A percentile compares a stretch with the other conserved stretches of the same genome.
Conservation (phyloP, 2,888 invertebrate genomes). For the Portevinia maculata region DNA sequence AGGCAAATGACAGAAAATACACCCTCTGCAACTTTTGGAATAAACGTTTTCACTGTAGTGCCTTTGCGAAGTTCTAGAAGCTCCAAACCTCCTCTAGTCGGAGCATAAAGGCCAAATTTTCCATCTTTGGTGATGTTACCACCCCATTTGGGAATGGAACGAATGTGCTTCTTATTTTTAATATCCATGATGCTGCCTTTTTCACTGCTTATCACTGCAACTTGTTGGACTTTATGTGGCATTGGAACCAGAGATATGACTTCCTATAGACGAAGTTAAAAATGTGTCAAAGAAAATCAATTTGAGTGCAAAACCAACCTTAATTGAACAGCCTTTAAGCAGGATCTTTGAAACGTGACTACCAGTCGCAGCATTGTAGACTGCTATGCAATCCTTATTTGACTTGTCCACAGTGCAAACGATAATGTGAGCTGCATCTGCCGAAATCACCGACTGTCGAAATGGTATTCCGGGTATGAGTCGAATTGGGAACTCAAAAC, state of each 20-base stretch:
- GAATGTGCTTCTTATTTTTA: conserved; percentile 92
- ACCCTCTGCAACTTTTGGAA: conserved; percentile 97
- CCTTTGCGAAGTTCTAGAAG: conserved; percentile 96
- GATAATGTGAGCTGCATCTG: conserved; percentile 90
- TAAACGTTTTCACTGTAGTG: conserved; percentile 93
- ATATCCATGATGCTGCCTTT: conserved; percentile 96
- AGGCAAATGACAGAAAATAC: conserved; percentile 97
- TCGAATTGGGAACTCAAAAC: conserved; percentile 91
- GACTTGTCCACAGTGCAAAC: conserved; percentile 92
- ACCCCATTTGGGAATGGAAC: conserved; percentile 95
- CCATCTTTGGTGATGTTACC: conserved; percentile 94
- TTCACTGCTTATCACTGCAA: conserved; percentile 94
- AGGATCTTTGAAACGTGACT: conserved; percentile 84
- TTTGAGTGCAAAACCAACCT: conserved; percentile 81
- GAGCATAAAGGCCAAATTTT: conserved; percentile 96
- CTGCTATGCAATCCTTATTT: conserved; percentile 91
- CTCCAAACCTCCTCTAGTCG: conserved; percentile 95
- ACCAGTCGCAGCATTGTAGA: conserved; percentile 93
- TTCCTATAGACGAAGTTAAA: conserved; percentile 83
- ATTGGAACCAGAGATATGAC: conserved; percentile 90
- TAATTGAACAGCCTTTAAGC: conserved; percentile 84
- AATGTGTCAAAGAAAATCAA: not conserved
- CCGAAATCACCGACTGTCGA: conserved; percentile 90
- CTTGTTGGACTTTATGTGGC: conserved; percentile 92
- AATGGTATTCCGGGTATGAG: conserved; percentile 88